Conservation (phyloP, 2,797 vertebrate species). For the Miichthys miiuy region DNA sequence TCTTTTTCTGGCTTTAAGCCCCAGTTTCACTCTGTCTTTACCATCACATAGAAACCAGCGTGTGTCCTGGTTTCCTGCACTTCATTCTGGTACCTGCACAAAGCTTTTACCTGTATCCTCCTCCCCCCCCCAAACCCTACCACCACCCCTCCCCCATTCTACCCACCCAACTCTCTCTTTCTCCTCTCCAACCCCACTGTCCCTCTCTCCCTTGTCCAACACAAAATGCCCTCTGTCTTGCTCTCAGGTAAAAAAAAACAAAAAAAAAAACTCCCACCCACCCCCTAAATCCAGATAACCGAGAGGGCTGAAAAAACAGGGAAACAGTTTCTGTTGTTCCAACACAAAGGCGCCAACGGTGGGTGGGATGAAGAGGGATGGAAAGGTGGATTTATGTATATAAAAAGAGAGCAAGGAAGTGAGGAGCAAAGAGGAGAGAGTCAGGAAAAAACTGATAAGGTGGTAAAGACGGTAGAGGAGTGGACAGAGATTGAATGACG, state of each 20-base stretch:
- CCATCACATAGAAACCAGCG: background rate
- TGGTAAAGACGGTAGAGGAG: slow-evolving; percentile 23
- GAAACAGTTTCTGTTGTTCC: slow-evolving; percentile 70
- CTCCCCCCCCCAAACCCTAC: background rate
- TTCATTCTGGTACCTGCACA: slow-evolving; percentile 52
- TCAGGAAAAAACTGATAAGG: slow-evolving; percentile 17
- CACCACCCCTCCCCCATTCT: background rate
- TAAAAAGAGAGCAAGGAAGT: slow-evolving; percentile 16
- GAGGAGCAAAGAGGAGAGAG: slow-evolving; percentile 1
- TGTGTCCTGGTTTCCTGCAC: slow-evolving; percentile 37
- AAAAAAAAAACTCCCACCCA: slow-evolving; percentile 8
- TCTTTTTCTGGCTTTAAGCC: slow-evolving; percentile 5
- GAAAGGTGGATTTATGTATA: slow-evolving; percentile 19
- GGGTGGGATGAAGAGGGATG: slow-evolving; percentile 28
- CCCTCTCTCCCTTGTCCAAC: slow-evolving; percentile 46
- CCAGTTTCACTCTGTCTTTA: slow-evolving; percentile 10
- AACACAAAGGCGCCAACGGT: slow-evolving; percentile 67
- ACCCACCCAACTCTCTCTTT: slow-evolving; percentile 15
- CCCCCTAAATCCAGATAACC: slow-evolving; percentile 38
- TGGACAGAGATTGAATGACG: slow-evolving; percentile 34
- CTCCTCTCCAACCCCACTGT: slow-evolving; percentile 33
- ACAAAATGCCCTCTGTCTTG: slow-evolving; percentile 76
- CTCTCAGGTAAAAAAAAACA: slow-evolving; percentile 59
- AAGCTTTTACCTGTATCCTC: slow-evolving; percentile 66
- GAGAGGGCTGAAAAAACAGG: slow-evolving; percentile 32